phyloP scores from a whole-genome alignment of 30 jellyfish, hydroid and myxozoan species.

The Hydra vulgaris region DNA sequence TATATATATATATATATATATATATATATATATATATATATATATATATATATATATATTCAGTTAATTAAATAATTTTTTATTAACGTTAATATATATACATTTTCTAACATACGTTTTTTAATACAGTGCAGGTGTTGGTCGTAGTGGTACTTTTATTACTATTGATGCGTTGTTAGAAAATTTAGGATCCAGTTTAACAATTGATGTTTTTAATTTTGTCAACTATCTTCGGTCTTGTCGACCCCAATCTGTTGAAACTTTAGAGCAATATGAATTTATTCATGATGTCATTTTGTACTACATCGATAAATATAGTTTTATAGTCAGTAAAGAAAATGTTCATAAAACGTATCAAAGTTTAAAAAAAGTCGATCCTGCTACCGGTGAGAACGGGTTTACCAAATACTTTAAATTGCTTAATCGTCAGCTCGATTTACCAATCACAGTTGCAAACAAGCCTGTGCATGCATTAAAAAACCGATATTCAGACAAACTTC shows the following conservation, averaged over 20 bases:
- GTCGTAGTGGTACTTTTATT: constrained; percentile 66
- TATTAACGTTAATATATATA: no score
- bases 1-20: no score
- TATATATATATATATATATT: no score
- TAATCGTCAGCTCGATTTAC: constrained; percentile 24
- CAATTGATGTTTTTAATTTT: constrained; percentile 57
- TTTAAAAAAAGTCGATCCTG: constrained; percentile 33
- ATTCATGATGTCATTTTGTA: constrained; percentile 50
- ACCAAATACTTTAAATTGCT: constrained; percentile 35
- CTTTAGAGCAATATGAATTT: constrained; percentile 55
- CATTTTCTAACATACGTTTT: background rate
- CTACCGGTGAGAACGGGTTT: constrained; percentile 51
- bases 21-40: no score
- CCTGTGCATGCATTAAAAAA: constrained; percentile 51
- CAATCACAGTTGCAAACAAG: constrained; percentile 22
- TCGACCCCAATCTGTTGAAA: constrained; percentile 42
- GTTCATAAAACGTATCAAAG: constrained; percentile 21
- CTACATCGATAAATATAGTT: constrained; percentile 19
- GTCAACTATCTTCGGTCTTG: constrained; percentile 54
- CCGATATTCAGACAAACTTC: constrained; percentile 62
- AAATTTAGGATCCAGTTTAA: constrained; percentile 23
- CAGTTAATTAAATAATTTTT: no score
- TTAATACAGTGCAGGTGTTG: constrained; percentile 52
- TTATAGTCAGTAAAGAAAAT: constrained; percentile 38
- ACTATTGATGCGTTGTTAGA: constrained; percentile 61